phyloP scores from a whole-genome alignment of 1,140 invertebrate species.

The Akabosia matsudoensis region DNA sequence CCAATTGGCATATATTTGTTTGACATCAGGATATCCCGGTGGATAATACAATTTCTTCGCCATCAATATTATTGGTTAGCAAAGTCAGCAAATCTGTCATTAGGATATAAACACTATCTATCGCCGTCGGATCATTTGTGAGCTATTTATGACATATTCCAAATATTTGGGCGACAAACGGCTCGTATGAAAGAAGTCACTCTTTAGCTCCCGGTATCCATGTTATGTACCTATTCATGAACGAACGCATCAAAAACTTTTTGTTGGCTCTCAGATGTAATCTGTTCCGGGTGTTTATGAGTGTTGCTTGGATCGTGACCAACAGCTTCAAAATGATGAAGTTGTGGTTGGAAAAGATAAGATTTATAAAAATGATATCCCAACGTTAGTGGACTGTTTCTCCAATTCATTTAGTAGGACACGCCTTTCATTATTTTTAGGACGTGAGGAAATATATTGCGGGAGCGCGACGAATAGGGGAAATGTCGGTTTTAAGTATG shows the following conservation, averaged over 20 bases:
- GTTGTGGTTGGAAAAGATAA: neutral
- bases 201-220: neutral
- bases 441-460: neutral
- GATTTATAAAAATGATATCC: constrained; percentile 16
- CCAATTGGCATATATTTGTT: too few relatives aligned
- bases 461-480: neutral
- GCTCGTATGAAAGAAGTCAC: neutral
- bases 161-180: neutral
- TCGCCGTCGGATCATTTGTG: too few relatives aligned
- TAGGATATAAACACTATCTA: too few relatives aligned
- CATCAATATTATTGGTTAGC: too few relatives aligned
- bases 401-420: neutral
- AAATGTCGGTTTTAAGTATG: neutral
- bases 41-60: too few relatives aligned
- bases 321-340: neutral
- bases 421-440: neutral
- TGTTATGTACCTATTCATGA: neutral
- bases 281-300: neutral
- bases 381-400: constrained; percentile 1
- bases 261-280: neutral
- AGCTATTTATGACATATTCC: too few relatives aligned
- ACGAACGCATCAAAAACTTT: neutral
- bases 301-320: constrained; percentile 15
- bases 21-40: too few relatives aligned
- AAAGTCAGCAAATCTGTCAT: too few relatives aligned